Conservation (phyloP, 2,797 vertebrate species). For the Enteromius argenteus region DNA sequence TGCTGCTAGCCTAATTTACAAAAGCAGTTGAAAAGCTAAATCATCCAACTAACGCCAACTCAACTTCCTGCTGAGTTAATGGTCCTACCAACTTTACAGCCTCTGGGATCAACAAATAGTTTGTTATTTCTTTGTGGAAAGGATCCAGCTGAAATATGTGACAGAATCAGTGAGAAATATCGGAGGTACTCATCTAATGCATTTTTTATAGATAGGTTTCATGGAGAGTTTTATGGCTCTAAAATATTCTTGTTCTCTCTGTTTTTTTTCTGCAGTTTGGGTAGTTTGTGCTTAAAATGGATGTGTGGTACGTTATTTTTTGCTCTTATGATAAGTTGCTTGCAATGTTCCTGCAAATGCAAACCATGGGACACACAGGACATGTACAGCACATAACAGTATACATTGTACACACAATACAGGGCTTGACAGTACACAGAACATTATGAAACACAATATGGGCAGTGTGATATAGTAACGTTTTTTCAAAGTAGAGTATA, state of each 20-base stretch:
- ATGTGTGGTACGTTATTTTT: neutral
- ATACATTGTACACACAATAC: neutral
- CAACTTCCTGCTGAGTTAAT: constrained; percentile 30
- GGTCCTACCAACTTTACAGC: constrained; percentile 13
- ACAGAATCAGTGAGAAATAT: constrained; percentile 14
- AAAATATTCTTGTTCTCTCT: neutral
- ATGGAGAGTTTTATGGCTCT: neutral
- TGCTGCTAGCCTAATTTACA: neutral
- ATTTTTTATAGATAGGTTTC: neutral
- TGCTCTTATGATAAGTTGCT: too few relatives aligned
- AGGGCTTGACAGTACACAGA: constrained; percentile 1
- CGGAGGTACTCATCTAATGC: neutral
- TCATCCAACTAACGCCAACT: constrained; percentile 1
- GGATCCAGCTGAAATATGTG: constrained; percentile 6
- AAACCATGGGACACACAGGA: neutral
- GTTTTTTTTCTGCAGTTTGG: neutral
- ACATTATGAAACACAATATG: neutral
- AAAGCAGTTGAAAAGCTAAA: neutral
- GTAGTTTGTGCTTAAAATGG: neutral
- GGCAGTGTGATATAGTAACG: neutral
- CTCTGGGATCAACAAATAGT: constrained; percentile 9
- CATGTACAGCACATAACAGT: neutral
- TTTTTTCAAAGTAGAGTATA: neutral
- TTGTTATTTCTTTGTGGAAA: neutral
- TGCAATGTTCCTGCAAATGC: neutral